Evolutionary conservation across 2,113 vertebrate species (phyloP), one percentile per base, ranked within the genome.

Genomic region (Calypte anna): DNA sequence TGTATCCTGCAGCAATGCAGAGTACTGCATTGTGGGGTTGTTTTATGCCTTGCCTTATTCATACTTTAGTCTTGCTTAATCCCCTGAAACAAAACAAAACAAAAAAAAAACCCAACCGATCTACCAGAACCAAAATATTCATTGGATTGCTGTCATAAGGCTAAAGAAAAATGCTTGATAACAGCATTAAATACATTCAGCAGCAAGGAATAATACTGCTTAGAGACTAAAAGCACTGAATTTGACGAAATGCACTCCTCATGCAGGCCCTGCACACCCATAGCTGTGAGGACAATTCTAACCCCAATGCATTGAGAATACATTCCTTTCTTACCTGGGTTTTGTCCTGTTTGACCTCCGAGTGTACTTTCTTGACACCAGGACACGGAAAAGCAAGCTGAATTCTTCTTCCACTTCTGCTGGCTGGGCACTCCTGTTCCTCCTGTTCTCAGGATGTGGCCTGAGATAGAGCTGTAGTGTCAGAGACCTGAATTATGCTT

Each of bases 291-390:
- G 70, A 81, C 31, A 61, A 19, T 6, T 51, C 25, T 23, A 27
- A 31, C 10, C 40, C 24, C 0, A 0, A 33, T 33, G 43, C 22
- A 18, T 0, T 22, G 50, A 48, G 33, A 66, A 30, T 31, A 33
- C 7, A 9, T 22, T 6, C 24, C 7, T 46, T 59, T 77, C 70
- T 64, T 48, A 78, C 86, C 79, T 3, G 7, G 19, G 11, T 21
- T 64, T 20, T 12, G 9, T 48, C 53, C 62, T 27, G 14, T 51
- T n/a, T 21, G 28, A 38, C 46, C 55, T 61, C 75, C 38, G 4
- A 62, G 14, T 8, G 4, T 11, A 44, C 14, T 31, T 74, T 63
- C 54, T 10, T 14, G 27, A 16, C 8, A 38, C 10, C 28, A n/a
- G 57, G 23, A 25, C 28, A 12, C 12, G 16, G 55, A n/a, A 33